Evolutionary conservation across 2,888 invertebrate species (phyloP), one percentile per base, ranked within the genome.

Genomic region (Philereme transversata): DNA sequence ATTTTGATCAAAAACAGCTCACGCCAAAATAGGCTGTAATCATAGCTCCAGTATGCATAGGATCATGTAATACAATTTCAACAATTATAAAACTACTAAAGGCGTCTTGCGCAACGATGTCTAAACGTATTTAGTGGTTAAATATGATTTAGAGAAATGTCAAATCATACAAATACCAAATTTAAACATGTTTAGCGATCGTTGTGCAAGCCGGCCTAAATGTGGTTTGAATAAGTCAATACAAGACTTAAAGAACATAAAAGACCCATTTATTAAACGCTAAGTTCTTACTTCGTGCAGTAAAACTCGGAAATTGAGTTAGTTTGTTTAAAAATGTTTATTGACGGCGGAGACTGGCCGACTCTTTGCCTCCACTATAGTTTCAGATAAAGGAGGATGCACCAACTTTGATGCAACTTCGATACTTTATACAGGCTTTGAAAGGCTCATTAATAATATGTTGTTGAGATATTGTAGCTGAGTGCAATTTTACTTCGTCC

Each of bases 371-470:
- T 49, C 45, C 41, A 46, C 62, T 55, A 60, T 61, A 64, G 63
- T 55, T 57, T 44, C 47, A 63, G 67, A 67, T 65, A 69, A 68
- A 71, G 60, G 67, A 68, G 49, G 56, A 35, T 62, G 57, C 57
- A 51, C 57, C 38, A 68, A 69, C 52, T 71, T 65, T 56, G 49
- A 62, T 57, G 61, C 57, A 62, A 64, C 64, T 65, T 53, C 49
- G 51, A 65, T 67, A 61, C 59, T 64, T 65, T 60, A 54, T 47
- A 10, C 6, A 61, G 49, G 51, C 60, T 62, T 55, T 63, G 45
- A 53, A 51, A 62, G 40, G 45, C 63, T 57, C 59, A 54, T 64
- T 61, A 62, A 59, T 65, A 55, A 56, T 59, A 36, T 48, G 10
- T 47, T 38, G 60, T 66, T 65, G 44, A 52, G 22, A 62, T 51